Evolutionary conservation across 64 coral and sea anemone species (phyloP).

Genomic region (Montipora foliosa): DNA sequence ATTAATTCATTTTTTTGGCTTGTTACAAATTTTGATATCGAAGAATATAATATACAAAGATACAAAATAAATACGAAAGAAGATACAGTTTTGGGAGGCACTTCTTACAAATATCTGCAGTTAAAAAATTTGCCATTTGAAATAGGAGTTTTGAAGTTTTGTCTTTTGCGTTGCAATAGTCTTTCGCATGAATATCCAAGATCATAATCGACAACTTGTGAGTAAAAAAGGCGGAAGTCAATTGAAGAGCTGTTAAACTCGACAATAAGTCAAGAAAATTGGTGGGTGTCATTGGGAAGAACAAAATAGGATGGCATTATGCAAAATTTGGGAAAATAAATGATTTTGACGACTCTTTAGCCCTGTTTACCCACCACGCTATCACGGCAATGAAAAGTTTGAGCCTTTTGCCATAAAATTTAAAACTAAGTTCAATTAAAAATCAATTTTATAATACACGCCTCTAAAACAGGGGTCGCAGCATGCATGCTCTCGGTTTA

Average conservation of each 20-base stretch:
- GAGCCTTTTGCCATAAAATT: too few relatives aligned
- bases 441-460: background rate
- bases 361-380: background rate
- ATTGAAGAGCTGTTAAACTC: too few relatives aligned
- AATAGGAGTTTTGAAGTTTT: background rate
- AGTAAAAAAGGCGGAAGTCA: background rate
- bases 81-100: slow-evolving; percentile 1
- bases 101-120: slow-evolving; percentile 48
- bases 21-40: slow-evolving; percentile 52
- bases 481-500: background rate
- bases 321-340: too few relatives aligned
- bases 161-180: background rate
- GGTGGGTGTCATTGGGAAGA: background rate
- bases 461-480: background rate
- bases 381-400: background rate
- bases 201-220: background rate
- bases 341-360: background rate
- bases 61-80: slow-evolving; percentile 65
- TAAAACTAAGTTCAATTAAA: background rate
- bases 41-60: slow-evolving; percentile 64
- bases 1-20: background rate
- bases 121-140: slow-evolving; percentile 46
- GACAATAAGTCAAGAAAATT: too few relatives aligned
- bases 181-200: background rate
- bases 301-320: too few relatives aligned